Conservation (phyloP, 2,113 vertebrate species). For the Trogon surrucura region DNA sequence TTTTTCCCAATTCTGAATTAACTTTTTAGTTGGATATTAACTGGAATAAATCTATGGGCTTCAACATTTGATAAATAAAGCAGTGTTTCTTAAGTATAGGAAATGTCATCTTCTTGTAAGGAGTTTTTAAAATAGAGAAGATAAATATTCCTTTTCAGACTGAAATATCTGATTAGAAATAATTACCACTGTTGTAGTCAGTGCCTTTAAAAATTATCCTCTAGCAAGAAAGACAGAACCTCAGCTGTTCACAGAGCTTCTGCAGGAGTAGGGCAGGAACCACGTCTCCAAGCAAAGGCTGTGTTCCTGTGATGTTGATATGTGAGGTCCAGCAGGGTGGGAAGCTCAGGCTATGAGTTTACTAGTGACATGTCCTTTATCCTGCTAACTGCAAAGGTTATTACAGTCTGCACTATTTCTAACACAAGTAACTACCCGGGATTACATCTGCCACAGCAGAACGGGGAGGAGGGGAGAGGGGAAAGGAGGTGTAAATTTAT, state of each 20-base stretch:
- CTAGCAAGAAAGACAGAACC: background rate
- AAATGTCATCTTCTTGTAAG: background rate
- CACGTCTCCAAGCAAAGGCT: background rate
- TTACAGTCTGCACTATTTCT: background rate
- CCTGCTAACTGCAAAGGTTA: background rate
- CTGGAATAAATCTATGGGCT: background rate
- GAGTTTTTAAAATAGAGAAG: background rate
- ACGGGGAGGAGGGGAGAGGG: accelerated
- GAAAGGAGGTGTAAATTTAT: background rate
- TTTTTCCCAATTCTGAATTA: background rate
- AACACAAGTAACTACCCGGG: background rate
- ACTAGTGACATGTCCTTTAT: background rate
- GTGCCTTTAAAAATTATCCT: background rate
- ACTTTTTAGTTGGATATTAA: background rate
- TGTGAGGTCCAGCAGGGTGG: background rate
- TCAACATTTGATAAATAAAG: background rate
- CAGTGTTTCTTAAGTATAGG: background rate
- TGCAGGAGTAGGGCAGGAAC: background rate
- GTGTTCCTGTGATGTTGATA: background rate
- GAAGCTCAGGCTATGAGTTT: background rate
- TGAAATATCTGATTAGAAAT: background rate
- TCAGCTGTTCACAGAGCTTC: background rate
- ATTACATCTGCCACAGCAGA: background rate
- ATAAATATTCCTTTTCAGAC: background rate
- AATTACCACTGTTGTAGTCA: background rate